Evolutionary conservation across 2,113 vertebrate genomes (phyloP), one percentile per base, ranked within the genome.

Genomic region (Cervus canadensis): DNA sequence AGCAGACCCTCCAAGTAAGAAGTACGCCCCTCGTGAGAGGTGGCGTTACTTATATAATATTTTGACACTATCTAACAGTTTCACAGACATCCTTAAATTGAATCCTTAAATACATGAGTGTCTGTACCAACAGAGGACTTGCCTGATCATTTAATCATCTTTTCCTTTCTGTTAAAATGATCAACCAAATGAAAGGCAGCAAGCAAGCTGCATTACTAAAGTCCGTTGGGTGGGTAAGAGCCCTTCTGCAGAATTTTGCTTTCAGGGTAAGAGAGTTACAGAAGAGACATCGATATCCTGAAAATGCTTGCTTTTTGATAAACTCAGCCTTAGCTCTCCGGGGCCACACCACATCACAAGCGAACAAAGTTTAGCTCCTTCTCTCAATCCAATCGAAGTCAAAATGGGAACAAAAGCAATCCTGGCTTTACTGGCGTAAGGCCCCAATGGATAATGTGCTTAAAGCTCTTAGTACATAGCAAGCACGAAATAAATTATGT

Each of bases 81-180:
- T 96, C 45, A 54, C 14, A 94, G 26, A 89, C 21, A 89, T 84
- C 10, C 67, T 98, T 94, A 86, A 92, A 87, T 71, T 30, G 45
- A 82, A 25, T 85, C 78, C 6, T 52, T 79, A 88, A 52, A 45
- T 89, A 48, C 17, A 45, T 30, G 62, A 17, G 1, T 67, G 12
- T 82, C 45, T 85, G 59, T 21, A 52, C 11, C 84, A 92, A 78
- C 33, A 40, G 33, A 76, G 57, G 9, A 64, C 36, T 87, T 91
- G 60, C 74, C 16, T 64, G 62, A n/a, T 84, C 56, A 40, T 74
- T 60, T 92, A 79, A 30, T 59, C 36, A 36, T 43, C 40, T 79
- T 60, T 83, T 78, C 74, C 6, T 48, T 88, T 93, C 40, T 92
- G 33, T 79, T 86, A 87, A 88, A 88, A 78, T 82, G 52, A 45